Conservation (phyloP, 2,888 invertebrate genomes). For the Magallana nippona region DNA sequence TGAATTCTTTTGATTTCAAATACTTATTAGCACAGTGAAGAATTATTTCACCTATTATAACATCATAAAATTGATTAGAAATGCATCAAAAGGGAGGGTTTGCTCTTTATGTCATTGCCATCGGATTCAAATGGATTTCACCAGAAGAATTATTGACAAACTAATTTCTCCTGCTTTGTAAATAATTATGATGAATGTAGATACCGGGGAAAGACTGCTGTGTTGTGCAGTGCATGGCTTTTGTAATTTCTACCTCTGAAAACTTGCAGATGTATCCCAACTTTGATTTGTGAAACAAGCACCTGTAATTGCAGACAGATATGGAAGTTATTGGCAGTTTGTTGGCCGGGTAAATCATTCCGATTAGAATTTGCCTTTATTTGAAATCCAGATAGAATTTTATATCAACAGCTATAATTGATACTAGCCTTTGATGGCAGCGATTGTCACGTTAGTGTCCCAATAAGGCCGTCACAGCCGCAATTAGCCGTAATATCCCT, state of each 20-base stretch:
- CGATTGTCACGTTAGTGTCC: slow-evolving; percentile 31
- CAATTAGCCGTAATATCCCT: slow-evolving; percentile 35
- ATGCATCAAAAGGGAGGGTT: slow-evolving; percentile 4
- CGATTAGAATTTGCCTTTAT: slow-evolving; percentile 42
- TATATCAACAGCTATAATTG: slow-evolving; percentile 38
- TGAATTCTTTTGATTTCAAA: slow-evolving; percentile 32
- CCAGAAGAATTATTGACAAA: slow-evolving; percentile 37
- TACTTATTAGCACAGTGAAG: background rate
- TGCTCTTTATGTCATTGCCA: slow-evolving; percentile 25
- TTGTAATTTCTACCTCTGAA: slow-evolving; percentile 34
- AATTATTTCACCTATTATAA: slow-evolving; percentile 31
- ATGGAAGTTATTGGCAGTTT: slow-evolving; percentile 36
- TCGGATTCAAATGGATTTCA: slow-evolving; percentile 18
- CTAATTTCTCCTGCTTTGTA: slow-evolving; percentile 26
- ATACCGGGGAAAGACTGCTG: slow-evolving; percentile 9
- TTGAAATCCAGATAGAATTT: slow-evolving; percentile 42
- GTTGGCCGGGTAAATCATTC: slow-evolving; percentile 35
- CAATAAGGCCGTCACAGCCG: slow-evolving; percentile 22
- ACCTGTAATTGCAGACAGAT: slow-evolving; percentile 36
- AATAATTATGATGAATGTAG: slow-evolving; percentile 40
- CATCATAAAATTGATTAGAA: slow-evolving; percentile 33
- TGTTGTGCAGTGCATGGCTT: slow-evolving; percentile 28
- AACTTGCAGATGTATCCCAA: slow-evolving; percentile 32
- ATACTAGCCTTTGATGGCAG: slow-evolving; percentile 35
- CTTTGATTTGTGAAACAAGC: slow-evolving; percentile 37